Conservation (phyloP, 2,888 invertebrate genomes). For the Erebia aethiops region DNA sequence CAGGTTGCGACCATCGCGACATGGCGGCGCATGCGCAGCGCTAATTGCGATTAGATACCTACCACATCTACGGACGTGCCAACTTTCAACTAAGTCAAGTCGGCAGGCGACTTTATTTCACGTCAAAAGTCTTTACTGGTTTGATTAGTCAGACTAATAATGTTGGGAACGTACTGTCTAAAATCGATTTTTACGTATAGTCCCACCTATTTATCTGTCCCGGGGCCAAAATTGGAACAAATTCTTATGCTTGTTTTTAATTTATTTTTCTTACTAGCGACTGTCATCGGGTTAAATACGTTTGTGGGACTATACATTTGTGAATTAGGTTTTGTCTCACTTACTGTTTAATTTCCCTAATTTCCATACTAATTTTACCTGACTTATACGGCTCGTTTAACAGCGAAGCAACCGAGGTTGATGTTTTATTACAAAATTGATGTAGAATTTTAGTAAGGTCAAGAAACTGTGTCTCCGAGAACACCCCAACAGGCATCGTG, state of each 20-base stretch:
- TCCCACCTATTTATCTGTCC: too few species aligned
- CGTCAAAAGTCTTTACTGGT: background rate
- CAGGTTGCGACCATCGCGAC: constrained; percentile 37
- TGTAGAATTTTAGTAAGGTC: too few species aligned
- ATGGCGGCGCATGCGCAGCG: constrained; percentile 54
- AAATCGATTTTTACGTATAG: too few species aligned
- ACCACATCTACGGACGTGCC: constrained; percentile 34
- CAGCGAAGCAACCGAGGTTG: background rate
- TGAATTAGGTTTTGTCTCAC: background rate
- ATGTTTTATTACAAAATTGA: too few species aligned
- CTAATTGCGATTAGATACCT: constrained; percentile 56
- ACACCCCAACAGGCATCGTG: background rate
- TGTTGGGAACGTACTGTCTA: background rate
- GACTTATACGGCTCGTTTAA: too few species aligned
- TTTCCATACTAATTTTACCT: too few species aligned
- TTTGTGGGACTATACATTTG: background rate
- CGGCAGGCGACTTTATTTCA: background rate
- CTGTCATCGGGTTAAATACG: too few species aligned
- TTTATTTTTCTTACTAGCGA: too few species aligned
- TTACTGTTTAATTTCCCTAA: too few species aligned
- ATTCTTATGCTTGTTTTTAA: too few species aligned
- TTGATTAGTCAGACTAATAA: background rate
- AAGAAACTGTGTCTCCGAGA: background rate
- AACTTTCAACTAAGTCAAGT: background rate
- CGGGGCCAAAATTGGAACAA: too few species aligned